A percentile compares a stretch with the other conserved stretches of the same genome.
These are phyloP conservation scores for Daktulosphaira vitifoliae DNA, from an alignment of 1,140 invertebrate genomes.

Conservation along the genomic window DNA sequence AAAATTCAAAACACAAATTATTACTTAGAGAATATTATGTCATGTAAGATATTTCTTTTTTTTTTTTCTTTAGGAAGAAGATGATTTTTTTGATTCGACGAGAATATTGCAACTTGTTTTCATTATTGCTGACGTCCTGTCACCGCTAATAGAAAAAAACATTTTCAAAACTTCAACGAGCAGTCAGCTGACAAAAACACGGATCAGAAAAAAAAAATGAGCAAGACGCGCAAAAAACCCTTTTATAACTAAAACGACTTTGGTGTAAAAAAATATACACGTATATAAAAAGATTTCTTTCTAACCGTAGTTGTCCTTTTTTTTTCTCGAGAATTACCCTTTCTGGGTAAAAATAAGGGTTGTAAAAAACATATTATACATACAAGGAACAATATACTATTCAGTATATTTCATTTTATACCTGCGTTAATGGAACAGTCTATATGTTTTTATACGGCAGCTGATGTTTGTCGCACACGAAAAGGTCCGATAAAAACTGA, in stretches of 20 bases:
- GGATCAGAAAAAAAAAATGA: background rate
- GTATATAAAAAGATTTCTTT: background rate
- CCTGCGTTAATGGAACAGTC: background rate
- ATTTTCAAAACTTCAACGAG: background rate
- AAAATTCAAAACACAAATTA: too few species aligned
- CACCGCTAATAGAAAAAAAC: conserved; percentile 4
- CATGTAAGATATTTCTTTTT: too few species aligned
- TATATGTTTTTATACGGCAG: background rate
- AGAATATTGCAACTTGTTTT: background rate
- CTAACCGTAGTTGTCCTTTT: background rate
- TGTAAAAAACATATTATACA: conserved; percentile 13
- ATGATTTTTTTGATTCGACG: too few species aligned
- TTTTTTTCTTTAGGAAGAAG: too few species aligned
- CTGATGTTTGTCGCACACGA: conserved; percentile 17
- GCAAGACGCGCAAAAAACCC: background rate
- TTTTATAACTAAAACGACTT: conserved; percentile 3
- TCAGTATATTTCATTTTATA: background rate
- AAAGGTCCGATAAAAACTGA: conserved; percentile 13
- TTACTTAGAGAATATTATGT: too few species aligned
- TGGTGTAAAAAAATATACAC: background rate
- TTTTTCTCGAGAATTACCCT: background rate
- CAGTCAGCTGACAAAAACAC: background rate
- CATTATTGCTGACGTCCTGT: background rate
- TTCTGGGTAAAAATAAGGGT: background rate
- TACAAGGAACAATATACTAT: background rate